Evolutionary conservation across 2,888 invertebrate genomes (phyloP), one percentile per base, ranked within the genome.

Genomic region (Lithophane leautieri): DNA sequence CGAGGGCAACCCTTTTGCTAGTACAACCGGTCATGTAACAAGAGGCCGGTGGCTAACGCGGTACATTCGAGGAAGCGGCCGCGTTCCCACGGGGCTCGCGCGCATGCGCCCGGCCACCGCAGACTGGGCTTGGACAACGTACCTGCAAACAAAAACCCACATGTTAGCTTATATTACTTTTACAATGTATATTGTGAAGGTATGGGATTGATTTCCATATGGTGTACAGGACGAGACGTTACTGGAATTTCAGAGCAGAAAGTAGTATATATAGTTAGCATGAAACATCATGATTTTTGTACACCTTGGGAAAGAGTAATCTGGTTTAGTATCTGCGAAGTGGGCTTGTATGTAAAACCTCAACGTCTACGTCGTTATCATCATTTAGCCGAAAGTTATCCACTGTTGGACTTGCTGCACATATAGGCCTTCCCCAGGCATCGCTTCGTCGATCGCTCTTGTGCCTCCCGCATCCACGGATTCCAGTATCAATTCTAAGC

Each of bases 11-110:
- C 82, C 81, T 84, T 79, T 62, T 67, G 73, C 71, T 75, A 69
- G 81, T 73, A 28, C 69, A 76, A 86, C 87, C 84, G 79, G 86
- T 86, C 78, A 74, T 83, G 88, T 86, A 86, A 88, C 81, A 74
- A 62, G 84, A 86, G 77, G 79, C 78, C 83, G 73, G 85, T 83
- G 83, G 84, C 79, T 81, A 76, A 86, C 50, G 72, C 75, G 85
- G 83, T 84, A 74, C 82, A 86, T 87, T 89, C 87, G 85, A 91
- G 91, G 91, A 91, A 91, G 90, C 86, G 79, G 74, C 65, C 73
- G 78, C 73, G 76, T 91, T 91, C 91, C 88, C 91, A 91, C 91
- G 91, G 82, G 86, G 90, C 88, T 89, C 78, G 75, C 81, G 83
- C 88, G 87, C 89, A 88, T 86, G 88, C 89, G 86, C 82, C 71